Evolutionary conservation across 2,888 invertebrate genomes (phyloP), one percentile per base, ranked within the genome.

Genomic region (Lasioglossum marginatum): DNA sequence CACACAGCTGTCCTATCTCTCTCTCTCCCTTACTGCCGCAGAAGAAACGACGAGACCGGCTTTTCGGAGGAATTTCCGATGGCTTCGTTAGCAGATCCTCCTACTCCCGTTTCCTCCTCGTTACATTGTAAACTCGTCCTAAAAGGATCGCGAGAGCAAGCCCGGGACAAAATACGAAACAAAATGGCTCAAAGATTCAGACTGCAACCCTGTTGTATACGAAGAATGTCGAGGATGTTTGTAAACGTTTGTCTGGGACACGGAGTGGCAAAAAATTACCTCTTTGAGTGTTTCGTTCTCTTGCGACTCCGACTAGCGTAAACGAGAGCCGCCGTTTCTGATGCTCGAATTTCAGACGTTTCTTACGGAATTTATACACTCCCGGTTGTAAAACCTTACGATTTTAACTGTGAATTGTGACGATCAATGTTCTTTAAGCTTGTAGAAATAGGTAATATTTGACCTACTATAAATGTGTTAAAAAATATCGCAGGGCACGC

Each of bases 41-140:
- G 48, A 19, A 23, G 40, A n/a, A 77, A 19, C 31, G 27, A n/a
- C n/a, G 72, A 45, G 72, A 68, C 37, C 37, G 68, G 23, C 37
- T 68, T 68, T 68, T 68, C 68, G 68, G 37, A 23, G 68, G 37
- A 79, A 73, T 79, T 73, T 79, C 34, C 73, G 72, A 31, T 40
- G 60, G 57, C 43, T 72, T 73, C 72, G 72, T 78, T 78, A 23
- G 12, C 72, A 6, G 48, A 48, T n/a, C 52, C 52, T 52, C 10
- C 8, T 52, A 2, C 52, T 23, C 8, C 23, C 23, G 52, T n/a
- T 23, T n/a, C 23, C 52, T 52, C 52, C 52, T 52, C 52, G 52
- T 52, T 52, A 52, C 23, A 52, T 52, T 23, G 52, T 52, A 23
- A 52, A 23, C 23, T 23, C 8, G 23, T 52, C 52, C 52, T 10